A percentile compares a stretch with the other conserved stretches of the same genome.
Evolutionary conservation across 2,888 invertebrate species (phyloP).

Genomic region (Mesorhabditis sp.): DNA sequence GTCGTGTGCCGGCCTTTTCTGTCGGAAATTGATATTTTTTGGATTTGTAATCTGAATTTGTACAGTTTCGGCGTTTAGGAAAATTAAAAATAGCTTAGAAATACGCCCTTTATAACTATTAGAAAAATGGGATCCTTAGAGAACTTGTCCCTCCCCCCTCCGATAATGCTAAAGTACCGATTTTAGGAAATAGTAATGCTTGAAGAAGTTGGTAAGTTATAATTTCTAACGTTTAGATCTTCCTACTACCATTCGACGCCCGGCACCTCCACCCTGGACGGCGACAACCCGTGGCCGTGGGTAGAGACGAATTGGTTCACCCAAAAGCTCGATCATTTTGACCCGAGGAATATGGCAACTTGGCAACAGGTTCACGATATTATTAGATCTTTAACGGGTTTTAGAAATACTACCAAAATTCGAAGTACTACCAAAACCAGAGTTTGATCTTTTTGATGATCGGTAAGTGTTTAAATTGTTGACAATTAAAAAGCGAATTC

Average conservation of each 20-base stretch:
- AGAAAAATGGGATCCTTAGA: too few relatives aligned
- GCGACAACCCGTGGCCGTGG: slow-evolving; percentile 18
- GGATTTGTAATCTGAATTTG: too few relatives aligned
- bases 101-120: too few relatives aligned
- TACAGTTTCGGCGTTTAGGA: too few relatives aligned
- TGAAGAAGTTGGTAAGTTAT: neutral
- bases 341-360: slow-evolving; percentile 30
- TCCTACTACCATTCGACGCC: neutral
- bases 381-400: slow-evolving; percentile 5
- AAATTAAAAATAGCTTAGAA: too few relatives aligned
- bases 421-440: slow-evolving; percentile 22
- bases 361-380: slow-evolving; percentile 31
- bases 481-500: neutral
- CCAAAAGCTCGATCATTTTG: slow-evolving; percentile 47
- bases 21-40: too few relatives aligned
- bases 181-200: neutral
- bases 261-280: neutral
- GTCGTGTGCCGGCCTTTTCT: too few relatives aligned
- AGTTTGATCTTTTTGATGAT: slow-evolving; percentile 45
- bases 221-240: neutral
- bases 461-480: slow-evolving; percentile 26
- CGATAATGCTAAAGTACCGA: neutral
- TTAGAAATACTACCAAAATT: slow-evolving; percentile 43
- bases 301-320: slow-evolving; percentile 28
- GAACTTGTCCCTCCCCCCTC: neutral